Conservation (phyloP, 1,140 invertebrate genomes). For the Polypedilum vanderplanki region DNA sequence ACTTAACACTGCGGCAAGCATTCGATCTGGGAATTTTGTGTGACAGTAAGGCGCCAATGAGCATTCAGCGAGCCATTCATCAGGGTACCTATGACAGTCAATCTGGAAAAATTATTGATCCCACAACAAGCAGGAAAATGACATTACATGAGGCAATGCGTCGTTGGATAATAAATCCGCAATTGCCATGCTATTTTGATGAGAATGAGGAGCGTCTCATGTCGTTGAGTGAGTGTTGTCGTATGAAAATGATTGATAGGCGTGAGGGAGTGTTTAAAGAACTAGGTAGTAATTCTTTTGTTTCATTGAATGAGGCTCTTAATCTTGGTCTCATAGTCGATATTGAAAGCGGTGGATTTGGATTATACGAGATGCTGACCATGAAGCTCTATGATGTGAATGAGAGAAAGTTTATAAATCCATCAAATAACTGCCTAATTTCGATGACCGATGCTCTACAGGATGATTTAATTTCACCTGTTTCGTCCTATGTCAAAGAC, state of each 20-base stretch:
- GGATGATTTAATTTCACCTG: conserved; percentile 73
- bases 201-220: conserved; percentile 59
- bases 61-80: conserved; percentile 76
- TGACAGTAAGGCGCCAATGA: conserved; percentile 74
- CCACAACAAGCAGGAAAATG: conserved; percentile 63
- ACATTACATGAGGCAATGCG: conserved; percentile 79
- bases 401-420: conserved; percentile 71
- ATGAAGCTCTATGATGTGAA: conserved; percentile 73
- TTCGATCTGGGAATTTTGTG: conserved; percentile 71
- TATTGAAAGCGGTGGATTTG: conserved; percentile 73
- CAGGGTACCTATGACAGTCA: conserved; percentile 76
- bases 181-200: conserved; percentile 73
- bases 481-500: conserved; percentile 71
- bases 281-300: conserved; percentile 55
- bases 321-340: conserved; percentile 72
- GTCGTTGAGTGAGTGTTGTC: conserved; percentile 68
- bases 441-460: conserved; percentile 72
- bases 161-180: conserved; percentile 68
- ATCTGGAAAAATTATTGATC: conserved; percentile 75
- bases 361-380: conserved; percentile 71
- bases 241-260: conserved; percentile 74
- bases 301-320: conserved; percentile 65
- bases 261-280: conserved; percentile 69
- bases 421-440: conserved; percentile 65
- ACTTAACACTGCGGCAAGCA: conserved; percentile 69